phyloP scores from a whole-genome alignment of 2,888 invertebrate species.

The Gari tellinella region DNA sequence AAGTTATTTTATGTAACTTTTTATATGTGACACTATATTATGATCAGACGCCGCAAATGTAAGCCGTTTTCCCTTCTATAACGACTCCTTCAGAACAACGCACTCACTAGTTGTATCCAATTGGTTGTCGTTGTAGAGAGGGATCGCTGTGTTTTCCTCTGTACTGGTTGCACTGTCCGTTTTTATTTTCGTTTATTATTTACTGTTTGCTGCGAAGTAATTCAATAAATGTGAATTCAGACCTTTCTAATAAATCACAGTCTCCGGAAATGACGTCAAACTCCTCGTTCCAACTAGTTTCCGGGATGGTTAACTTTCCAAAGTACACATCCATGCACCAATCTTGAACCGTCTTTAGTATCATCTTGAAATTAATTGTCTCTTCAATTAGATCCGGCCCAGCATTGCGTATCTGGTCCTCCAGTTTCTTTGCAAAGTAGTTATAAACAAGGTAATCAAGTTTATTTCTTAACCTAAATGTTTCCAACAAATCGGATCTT shows the following conservation, averaged over 20 bases:
- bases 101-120: no score
- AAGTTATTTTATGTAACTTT: no score
- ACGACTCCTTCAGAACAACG: no score
- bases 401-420: background rate
- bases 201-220: no score
- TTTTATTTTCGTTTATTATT: no score
- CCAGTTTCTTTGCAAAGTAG: constrained; percentile 11
- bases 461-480: constrained; percentile 12
- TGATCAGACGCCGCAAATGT: no score
- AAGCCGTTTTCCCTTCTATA: no score
- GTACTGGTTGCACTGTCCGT: no score
- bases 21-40: no score
- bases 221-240: background rate
- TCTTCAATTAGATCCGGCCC: constrained; percentile 3
- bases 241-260: background rate
- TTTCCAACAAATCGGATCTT: constrained; percentile 1
- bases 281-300: background rate
- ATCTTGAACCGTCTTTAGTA: constrained; percentile 1
- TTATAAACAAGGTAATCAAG: constrained; percentile 12
- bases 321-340: background rate
- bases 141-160: no score
- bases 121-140: no score
- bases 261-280: background rate
- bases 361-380: constrained; percentile 8
- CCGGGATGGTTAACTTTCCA: background rate